These are phyloP conservation scores for Aproaerema taeniolella DNA, from an alignment of 2,888 invertebrate species.

Conservation along the genomic window DNA sequence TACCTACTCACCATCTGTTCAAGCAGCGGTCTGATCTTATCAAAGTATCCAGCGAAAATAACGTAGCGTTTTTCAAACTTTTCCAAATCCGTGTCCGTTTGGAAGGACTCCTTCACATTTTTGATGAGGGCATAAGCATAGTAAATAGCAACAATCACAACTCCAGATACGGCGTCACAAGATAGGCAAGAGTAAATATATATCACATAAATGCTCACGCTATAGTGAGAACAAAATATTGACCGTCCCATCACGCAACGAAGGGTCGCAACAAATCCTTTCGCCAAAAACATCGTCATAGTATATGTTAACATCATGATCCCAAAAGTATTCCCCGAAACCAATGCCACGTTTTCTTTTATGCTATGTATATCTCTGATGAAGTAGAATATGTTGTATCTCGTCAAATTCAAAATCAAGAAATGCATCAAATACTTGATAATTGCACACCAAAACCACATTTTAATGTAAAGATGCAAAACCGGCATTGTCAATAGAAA, in stretches of 20 bases:
- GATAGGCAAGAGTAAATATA: not conserved
- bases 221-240: too few relatives aligned
- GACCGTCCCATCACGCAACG: too few relatives aligned
- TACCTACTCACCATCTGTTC: not conserved
- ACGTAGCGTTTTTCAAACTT: not conserved
- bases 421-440: not conserved
- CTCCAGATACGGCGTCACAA: not conserved
- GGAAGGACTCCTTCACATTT: not conserved
- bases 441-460: conserved; percentile 4
- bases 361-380: not conserved
- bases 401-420: not conserved
- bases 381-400: conserved; percentile 1
- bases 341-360: not conserved
- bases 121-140: not conserved
- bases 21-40: not conserved
- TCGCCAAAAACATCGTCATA: not conserved
- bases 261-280: not conserved
- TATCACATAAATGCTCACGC: too few relatives aligned
- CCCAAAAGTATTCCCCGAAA: not conserved
- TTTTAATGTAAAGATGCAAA: not conserved
- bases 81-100: not conserved
- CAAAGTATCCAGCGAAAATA: not conserved
- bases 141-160: not conserved
- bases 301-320: not conserved
- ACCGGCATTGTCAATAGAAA: not conserved